Conservation (phyloP, 1,140 invertebrate species). For the Trichogramma pretiosum region DNA sequence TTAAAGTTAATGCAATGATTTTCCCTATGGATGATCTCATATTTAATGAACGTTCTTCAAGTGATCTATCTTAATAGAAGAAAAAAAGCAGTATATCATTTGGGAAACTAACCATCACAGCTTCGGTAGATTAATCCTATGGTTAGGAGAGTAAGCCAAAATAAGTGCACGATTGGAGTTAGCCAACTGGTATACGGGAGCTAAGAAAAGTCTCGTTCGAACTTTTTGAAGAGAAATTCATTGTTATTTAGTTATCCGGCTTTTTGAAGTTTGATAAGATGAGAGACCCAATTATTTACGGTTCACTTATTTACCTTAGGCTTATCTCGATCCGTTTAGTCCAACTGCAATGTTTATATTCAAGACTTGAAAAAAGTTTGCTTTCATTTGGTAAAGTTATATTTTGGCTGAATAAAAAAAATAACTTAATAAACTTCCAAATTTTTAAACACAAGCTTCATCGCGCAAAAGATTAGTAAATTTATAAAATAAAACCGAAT, state of each 20-base stretch:
- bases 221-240: slow-evolving; percentile 14
- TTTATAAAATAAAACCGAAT: too few species aligned
- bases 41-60: too few species aligned
- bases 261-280: slow-evolving; percentile 14
- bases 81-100: too few species aligned
- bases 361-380: background rate
- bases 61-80: too few species aligned
- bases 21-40: too few species aligned
- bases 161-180: slow-evolving; percentile 11
- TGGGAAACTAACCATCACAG: background rate
- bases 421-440: too few species aligned
- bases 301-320: background rate
- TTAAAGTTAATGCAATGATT: too few species aligned
- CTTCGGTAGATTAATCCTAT: slow-evolving; percentile 8
- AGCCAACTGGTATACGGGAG: too few species aligned
- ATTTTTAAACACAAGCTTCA: too few species aligned
- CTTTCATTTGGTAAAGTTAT: too few species aligned
- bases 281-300: slow-evolving; percentile 8
- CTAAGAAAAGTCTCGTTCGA: background rate
- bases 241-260: slow-evolving; percentile 14
- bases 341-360: slow-evolving; percentile 2
- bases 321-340: slow-evolving; percentile 1
- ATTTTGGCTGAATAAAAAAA: too few species aligned
- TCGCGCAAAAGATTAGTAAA: too few species aligned
- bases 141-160: background rate